These are phyloP conservation scores for Perccottus glenii DNA, from an alignment of 2,113 vertebrate species.

Conservation along the genomic window DNA sequence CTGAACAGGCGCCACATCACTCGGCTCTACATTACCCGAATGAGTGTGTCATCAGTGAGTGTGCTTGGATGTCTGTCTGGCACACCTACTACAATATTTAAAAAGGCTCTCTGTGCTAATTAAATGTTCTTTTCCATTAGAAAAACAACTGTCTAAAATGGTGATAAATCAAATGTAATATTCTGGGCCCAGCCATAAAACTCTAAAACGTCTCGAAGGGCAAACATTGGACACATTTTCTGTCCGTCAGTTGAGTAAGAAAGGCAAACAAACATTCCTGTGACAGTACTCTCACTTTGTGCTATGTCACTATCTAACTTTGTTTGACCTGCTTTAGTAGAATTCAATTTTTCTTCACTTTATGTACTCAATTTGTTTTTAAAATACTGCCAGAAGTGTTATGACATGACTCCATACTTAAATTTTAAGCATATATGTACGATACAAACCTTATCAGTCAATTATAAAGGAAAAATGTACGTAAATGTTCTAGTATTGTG, in stretches of 20 bases:
- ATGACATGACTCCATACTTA: too few relatives aligned
- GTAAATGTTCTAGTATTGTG: too few relatives aligned
- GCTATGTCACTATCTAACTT: conserved; percentile 60
- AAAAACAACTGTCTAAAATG: conserved; percentile 13
- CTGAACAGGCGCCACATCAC: conserved; percentile 48
- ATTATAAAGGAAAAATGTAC: too few relatives aligned
- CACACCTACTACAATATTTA: conserved; percentile 76
- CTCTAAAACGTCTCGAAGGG: conserved; percentile 33
- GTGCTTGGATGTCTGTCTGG: conserved; percentile 68
- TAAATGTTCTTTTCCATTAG: conserved; percentile 54
- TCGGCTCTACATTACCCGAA: conserved; percentile 57
- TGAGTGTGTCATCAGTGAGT: conserved; percentile 61
- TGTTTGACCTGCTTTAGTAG: conserved; percentile 56
- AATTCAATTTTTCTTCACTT: conserved; percentile 22
- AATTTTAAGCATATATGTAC: too few relatives aligned
- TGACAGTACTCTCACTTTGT: conserved; percentile 46
- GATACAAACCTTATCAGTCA: too few relatives aligned
- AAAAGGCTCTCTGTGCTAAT: conserved; percentile 72
- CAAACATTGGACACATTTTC: conserved; percentile 28
- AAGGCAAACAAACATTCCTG: conserved; percentile 46
- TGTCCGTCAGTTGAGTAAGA: conserved; percentile 44
- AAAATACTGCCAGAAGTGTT: too few relatives aligned
- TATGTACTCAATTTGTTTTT: too few relatives aligned
- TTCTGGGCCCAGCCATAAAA: conserved; percentile 6
- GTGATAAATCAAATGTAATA: conserved; percentile 25